Evolutionary conservation across 2,888 invertebrate genomes (phyloP).

Genomic region (Drosophila cognata): DNA sequence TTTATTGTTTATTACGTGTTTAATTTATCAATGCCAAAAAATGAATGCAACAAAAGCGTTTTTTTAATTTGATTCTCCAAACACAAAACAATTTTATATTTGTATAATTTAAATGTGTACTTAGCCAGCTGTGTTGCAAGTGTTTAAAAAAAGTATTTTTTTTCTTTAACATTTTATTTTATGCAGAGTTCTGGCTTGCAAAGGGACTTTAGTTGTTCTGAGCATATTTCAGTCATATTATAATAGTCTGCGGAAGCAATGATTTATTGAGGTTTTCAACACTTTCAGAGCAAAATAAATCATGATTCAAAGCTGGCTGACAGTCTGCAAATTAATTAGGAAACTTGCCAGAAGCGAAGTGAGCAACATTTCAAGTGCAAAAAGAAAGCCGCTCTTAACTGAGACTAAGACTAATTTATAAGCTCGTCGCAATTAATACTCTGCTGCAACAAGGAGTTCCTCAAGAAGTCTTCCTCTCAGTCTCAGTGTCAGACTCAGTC

Average conservation of each 20-base stretch:
- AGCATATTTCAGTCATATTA: too few species aligned
- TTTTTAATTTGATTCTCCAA: not conserved
- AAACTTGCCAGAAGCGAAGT: slow-evolving; percentile 15
- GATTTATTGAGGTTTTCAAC: slow-evolving; percentile 1
- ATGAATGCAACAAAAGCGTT: not conserved
- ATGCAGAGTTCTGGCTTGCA: not conserved
- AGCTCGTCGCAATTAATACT: slow-evolving; percentile 8
- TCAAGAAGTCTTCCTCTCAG: not conserved
- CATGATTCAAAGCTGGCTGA: not conserved
- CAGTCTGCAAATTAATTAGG: slow-evolving; percentile 36
- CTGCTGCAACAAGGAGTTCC: not conserved
- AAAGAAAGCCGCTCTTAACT: slow-evolving; percentile 1
- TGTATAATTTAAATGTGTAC: not conserved
- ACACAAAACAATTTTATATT: not conserved
- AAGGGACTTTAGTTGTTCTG: not conserved
- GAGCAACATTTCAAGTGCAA: slow-evolving; percentile 18
- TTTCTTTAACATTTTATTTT: not conserved
- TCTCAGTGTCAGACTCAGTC: not conserved
- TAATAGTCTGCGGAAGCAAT: not conserved
- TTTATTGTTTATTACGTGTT: not conserved
- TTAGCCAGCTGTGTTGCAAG: not conserved
- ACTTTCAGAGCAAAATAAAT: not conserved
- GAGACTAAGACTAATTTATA: slow-evolving; percentile 18
- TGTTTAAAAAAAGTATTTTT: not conserved
- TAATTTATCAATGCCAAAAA: not conserved